phyloP scores from a whole-genome alignment of 2,113 vertebrate genomes.

The Ursus arctos region DNA sequence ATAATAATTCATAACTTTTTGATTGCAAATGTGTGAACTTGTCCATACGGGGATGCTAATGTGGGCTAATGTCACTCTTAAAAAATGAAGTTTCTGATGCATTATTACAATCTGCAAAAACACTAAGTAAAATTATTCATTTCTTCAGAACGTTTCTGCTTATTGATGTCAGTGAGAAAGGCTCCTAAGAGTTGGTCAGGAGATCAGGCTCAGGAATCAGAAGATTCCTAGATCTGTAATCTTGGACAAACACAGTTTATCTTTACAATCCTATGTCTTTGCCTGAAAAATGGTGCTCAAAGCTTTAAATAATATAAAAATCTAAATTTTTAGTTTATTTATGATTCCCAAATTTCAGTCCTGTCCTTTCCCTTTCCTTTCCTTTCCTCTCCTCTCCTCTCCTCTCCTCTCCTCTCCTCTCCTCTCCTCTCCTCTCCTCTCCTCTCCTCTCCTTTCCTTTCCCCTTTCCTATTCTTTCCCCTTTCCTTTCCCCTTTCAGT shows the following conservation, averaged over 20 bases:
- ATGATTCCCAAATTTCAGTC: background rate
- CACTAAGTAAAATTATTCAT: background rate
- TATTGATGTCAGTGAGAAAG: background rate
- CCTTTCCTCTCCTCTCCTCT: background rate
- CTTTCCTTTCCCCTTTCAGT: background rate
- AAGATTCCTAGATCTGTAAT: background rate
- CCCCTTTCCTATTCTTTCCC: background rate
- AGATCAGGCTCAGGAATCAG: background rate
- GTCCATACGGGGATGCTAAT: background rate
- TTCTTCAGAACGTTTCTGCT: background rate
- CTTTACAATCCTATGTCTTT: background rate
- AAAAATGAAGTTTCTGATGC: background rate
- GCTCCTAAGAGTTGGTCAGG: background rate
- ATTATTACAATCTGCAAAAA: background rate
- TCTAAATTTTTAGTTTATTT: background rate
- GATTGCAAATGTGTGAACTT: background rate
- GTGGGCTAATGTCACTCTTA: background rate
- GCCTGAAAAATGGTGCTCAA: background rate
- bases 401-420: background rate
- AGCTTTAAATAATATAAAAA: slow-evolving; percentile 18
- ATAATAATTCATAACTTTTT: background rate
- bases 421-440: background rate
- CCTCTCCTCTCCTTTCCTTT: background rate
- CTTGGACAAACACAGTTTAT: background rate
- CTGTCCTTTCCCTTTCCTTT: background rate